Evolutionary conservation across 2,113 vertebrate genomes (phyloP).

Genomic region (Actinemys pallida): DNA sequence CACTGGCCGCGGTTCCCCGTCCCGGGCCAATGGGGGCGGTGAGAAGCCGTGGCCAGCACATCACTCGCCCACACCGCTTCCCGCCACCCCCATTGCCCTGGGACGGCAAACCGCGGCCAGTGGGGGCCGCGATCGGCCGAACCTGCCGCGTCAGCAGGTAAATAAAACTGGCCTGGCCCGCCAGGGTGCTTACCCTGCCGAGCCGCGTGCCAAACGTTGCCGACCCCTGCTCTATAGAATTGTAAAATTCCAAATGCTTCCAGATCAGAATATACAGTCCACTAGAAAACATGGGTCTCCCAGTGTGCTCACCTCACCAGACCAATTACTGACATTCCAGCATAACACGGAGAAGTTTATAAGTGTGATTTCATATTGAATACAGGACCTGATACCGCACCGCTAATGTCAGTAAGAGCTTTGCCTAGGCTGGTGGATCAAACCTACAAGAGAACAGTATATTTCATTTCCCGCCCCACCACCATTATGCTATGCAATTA

Average conservation of each 20-base stretch:
- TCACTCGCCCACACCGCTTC: too few species aligned
- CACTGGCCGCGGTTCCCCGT: too few species aligned
- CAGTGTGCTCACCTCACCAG: background rate
- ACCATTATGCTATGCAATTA: fast-evolving
- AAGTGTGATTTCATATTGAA: background rate
- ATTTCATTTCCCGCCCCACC: background rate
- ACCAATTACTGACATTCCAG: background rate
- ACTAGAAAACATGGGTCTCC: background rate
- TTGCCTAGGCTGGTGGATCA: background rate
- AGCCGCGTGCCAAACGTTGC: too few species aligned
- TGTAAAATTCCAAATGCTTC: background rate
- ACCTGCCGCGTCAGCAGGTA: too few species aligned
- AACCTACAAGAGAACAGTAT: background rate
- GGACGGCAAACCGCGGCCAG: too few species aligned
- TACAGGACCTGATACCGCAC: background rate
- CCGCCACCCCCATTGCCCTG: too few species aligned
- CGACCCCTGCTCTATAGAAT: background rate
- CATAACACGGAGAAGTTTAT: fast-evolving
- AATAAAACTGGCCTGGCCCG: too few species aligned
- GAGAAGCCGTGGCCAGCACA: too few species aligned
- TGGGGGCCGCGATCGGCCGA: too few species aligned
- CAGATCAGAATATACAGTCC: background rate
- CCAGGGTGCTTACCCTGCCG: too few species aligned
- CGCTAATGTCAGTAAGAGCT: fast-evolving
- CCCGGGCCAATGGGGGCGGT: too few species aligned